A percentile compares a stretch with the other conserved stretches of the same genome.
phyloP scores from a whole-genome alignment of 2,113 vertebrate genomes.

The Chionis minor region DNA sequence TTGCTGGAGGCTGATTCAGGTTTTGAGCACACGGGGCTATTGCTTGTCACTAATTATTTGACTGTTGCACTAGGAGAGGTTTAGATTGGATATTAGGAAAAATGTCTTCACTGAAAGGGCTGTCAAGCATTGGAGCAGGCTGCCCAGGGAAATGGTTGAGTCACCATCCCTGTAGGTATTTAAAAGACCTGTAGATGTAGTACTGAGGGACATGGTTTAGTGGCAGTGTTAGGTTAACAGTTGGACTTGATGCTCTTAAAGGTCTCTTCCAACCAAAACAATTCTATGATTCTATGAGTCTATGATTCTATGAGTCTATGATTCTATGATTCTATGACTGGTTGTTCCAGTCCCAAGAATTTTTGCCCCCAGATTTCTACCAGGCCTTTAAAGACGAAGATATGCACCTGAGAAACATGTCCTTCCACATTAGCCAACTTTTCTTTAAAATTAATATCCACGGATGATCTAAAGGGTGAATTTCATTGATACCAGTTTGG shows the following conservation, averaged over 20 bases:
- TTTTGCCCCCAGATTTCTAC: background rate
- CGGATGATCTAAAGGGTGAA: rapidly evolving
- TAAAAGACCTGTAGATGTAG: background rate
- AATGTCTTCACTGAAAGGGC: background rate
- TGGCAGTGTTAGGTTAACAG: background rate
- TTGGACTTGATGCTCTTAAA: background rate
- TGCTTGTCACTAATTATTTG: background rate
- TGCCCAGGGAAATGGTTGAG: background rate
- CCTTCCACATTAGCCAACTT: background rate
- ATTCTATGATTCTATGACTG: background rate
- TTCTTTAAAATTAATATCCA: background rate
- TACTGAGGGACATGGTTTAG: background rate
- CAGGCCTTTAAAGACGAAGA: background rate
- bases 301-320: too few species aligned
- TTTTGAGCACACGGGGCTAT: background rate
- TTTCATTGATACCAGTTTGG: background rate
- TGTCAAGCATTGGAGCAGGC: background rate
- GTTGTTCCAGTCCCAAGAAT: background rate
- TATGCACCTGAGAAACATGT: background rate
- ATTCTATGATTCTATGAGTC: background rate
- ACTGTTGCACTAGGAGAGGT: background rate
- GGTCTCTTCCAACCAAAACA: background rate
- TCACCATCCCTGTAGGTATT: background rate
- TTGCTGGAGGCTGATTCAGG: background rate
- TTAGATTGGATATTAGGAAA: background rate